These are phyloP conservation scores for Drosophila equinoxialis DNA, from an alignment of 1,140 invertebrate species.

Conservation along the genomic window DNA sequence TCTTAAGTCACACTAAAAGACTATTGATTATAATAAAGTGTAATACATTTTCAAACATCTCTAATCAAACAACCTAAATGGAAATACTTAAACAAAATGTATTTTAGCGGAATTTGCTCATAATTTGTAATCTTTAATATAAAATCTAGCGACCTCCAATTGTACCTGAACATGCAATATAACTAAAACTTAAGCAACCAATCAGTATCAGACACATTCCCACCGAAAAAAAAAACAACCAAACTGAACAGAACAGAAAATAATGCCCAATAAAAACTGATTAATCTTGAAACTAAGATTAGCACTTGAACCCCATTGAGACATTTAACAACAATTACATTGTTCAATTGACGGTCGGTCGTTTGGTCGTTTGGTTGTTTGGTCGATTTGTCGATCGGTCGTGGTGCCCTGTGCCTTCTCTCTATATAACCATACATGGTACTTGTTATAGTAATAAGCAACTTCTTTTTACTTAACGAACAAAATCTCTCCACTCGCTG, in stretches of 20 bases:
- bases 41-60: too few relatives aligned
- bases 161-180: background rate
- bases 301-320: background rate
- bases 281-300: conserved; percentile 19
- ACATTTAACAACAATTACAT: conserved; percentile 18
- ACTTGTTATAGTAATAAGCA: conserved; percentile 4
- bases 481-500: background rate
- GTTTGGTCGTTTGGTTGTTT: too few relatives aligned
- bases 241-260: background rate
- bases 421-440: background rate
- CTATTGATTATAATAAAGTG: too few relatives aligned
- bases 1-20: too few relatives aligned
- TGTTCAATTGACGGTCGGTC: background rate
- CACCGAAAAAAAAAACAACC: conserved; percentile 6
- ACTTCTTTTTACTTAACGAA: conserved; percentile 12
- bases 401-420: background rate
- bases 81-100: background rate
- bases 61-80: background rate
- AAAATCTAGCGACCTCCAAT: conserved; percentile 2
- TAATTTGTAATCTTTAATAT: background rate
- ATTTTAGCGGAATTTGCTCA: background rate
- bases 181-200: conserved; percentile 1
- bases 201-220: background rate
- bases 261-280: conserved; percentile 20
- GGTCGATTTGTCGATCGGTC: too few relatives aligned